These are phyloP conservation scores for Siphamia tubifer DNA, from an alignment of 2,113 vertebrate genomes.

Conservation along the genomic window DNA sequence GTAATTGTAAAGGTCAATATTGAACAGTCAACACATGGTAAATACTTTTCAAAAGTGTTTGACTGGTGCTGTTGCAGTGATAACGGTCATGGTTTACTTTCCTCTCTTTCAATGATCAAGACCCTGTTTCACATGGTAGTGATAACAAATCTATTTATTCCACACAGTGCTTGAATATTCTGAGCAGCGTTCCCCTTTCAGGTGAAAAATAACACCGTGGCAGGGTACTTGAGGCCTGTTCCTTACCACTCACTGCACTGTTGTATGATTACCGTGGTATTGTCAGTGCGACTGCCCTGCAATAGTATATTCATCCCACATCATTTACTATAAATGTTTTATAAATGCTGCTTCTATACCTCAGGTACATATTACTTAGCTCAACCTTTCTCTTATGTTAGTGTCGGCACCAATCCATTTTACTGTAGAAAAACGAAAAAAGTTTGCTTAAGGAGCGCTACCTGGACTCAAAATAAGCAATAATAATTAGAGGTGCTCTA, in stretches of 20 bases:
- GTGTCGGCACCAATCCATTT: too few species aligned
- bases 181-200: neutral
- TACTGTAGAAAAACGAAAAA: too few species aligned
- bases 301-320: conserved; percentile 24
- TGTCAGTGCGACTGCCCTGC: conserved; percentile 3
- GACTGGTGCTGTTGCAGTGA: neutral
- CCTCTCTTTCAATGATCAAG: neutral
- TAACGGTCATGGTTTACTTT: conserved; percentile 1
- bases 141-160: conserved; percentile 22
- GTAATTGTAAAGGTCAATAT: neutral
- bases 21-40: neutral
- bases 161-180: conserved; percentile 13
- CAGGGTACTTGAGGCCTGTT: neutral
- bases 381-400: too few species aligned
- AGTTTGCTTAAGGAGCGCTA: too few species aligned
- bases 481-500: too few species aligned
- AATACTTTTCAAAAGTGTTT: neutral
- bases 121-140: conserved; percentile 23
- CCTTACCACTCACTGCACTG: neutral
- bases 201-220: conserved; percentile 14
- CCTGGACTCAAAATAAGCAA: too few species aligned
- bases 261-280: conserved; percentile 2
- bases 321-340: conserved; percentile 60
- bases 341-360: conserved; percentile 44
- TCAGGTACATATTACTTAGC: conserved; percentile 40